Evolutionary conservation across 2,797 vertebrate genomes (phyloP).

Genomic region (Lycodopsis pacificus): DNA sequence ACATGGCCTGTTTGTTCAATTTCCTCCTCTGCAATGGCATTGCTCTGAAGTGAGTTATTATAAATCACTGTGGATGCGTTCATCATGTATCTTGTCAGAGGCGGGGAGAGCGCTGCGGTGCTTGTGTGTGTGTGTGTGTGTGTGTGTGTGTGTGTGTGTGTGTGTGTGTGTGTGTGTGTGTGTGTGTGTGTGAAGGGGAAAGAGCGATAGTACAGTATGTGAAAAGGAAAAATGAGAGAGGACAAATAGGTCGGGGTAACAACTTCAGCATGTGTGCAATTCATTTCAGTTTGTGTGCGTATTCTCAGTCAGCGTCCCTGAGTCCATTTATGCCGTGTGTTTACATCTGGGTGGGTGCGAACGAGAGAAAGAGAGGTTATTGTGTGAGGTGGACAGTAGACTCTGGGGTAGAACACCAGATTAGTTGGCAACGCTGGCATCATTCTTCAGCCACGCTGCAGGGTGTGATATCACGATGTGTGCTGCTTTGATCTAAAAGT

Average conservation of each 20-base stretch:
- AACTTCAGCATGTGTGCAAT: constrained; percentile 38
- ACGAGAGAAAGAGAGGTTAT: constrained; percentile 27
- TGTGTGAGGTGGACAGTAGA: constrained; percentile 39
- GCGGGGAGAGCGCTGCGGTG: constrained; percentile 28
- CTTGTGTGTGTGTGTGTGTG: constrained; percentile 10
- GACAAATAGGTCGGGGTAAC: constrained; percentile 62
- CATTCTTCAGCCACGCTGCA: constrained; percentile 34
- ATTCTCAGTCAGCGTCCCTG: background rate
- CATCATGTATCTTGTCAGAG: constrained; percentile 82
- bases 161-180: constrained; percentile 8
- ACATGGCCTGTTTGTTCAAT: constrained; percentile 83
- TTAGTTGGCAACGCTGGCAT: constrained; percentile 34
- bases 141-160: constrained; percentile 9
- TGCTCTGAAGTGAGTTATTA: constrained; percentile 78
- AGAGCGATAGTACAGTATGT: constrained; percentile 29
- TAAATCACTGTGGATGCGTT: constrained; percentile 81
- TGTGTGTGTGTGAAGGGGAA: background rate
- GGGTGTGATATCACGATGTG: constrained; percentile 22
- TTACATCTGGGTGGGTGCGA: background rate
- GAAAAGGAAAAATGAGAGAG: constrained; percentile 40
- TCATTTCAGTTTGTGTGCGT: constrained; percentile 31
- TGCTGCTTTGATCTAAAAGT: constrained; percentile 21
- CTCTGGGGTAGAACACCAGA: constrained; percentile 35
- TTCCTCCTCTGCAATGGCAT: constrained; percentile 78
- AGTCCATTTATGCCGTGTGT: background rate